Evolutionary conservation across 53 echinoderm and acorn worm species (phyloP), one percentile per base, ranked within the genome.

Genomic region (Paracentrotus lividus): DNA sequence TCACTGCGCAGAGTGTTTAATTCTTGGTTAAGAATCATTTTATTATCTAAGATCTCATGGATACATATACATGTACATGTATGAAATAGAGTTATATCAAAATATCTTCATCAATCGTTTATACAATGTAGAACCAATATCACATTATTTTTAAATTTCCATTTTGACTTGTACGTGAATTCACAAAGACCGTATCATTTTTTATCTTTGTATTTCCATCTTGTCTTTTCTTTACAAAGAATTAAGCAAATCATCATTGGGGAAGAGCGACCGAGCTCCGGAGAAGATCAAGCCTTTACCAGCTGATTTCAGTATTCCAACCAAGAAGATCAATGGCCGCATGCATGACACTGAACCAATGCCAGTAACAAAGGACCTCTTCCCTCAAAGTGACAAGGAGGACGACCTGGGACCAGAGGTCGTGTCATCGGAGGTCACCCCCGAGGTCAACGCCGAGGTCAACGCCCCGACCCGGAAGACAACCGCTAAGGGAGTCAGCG

Each of bases 271-370:
- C 34, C 24, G 36, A 49, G 32, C 66, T 8, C 78, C 81, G 0
- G 78, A 34, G 52, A 92, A 92, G 47, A 92, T 92, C 59, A 33
- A 78, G 34, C 92, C 92, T 16, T 44, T 92, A 3, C 92, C 92
- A 29, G 59, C 14, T 1, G 38, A 92, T 59, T 77, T 92, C 77
- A 4, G 53, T 40, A 55, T 92, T 31, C 92, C 92, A 3, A 78
- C 77, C 32, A 77, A 40, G 42, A 90, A 68, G 72, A 31, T 90
- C 44, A 92, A 92, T 13, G 81, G 77, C 0, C 40, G 54, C 8
- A 78, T 92, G 14, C 81, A 23, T 23, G 92, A 92, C n/a, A 92
- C 92, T 4, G 92, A 92, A 44, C 92, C 92, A 23, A 78, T 58
- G 44, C 92, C 92, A 54, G 81, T 33, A 51, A 92, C 92, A 8